Evolutionary conservation across 2,113 vertebrate species (phyloP).

Genomic region (Antechinus flavipes): DNA sequence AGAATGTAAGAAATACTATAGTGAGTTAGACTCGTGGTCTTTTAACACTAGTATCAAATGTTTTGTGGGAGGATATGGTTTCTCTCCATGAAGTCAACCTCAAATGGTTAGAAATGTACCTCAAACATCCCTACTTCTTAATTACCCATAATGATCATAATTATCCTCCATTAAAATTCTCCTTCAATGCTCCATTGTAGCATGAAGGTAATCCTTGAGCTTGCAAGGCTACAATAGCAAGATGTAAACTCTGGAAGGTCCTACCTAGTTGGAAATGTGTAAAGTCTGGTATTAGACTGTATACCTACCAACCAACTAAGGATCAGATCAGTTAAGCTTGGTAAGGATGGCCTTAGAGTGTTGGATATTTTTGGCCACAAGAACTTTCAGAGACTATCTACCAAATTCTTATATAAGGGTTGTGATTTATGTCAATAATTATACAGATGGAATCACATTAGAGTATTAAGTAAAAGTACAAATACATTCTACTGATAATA

Average conservation of each 20-base stretch:
- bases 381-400: neutral
- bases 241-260: neutral
- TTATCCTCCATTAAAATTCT: neutral
- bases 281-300: neutral
- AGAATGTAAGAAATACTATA: neutral
- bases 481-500: neutral
- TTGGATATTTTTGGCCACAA: neutral
- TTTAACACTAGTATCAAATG: neutral
- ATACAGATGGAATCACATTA: neutral
- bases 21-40: neutral
- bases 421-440: neutral
- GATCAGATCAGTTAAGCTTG: neutral
- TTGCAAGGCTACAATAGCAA: neutral
- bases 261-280: neutral
- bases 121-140: neutral
- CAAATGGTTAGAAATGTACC: neutral
- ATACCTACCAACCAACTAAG: neutral
- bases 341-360: neutral
- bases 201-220: neutral
- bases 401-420: neutral
- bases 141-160: neutral
- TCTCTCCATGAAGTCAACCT: constrained; percentile 5
- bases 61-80: constrained; percentile 1
- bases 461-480: neutral
- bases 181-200: neutral